Conservation (phyloP, 1,140 invertebrate genomes). For the Xylocopa sonorina region DNA sequence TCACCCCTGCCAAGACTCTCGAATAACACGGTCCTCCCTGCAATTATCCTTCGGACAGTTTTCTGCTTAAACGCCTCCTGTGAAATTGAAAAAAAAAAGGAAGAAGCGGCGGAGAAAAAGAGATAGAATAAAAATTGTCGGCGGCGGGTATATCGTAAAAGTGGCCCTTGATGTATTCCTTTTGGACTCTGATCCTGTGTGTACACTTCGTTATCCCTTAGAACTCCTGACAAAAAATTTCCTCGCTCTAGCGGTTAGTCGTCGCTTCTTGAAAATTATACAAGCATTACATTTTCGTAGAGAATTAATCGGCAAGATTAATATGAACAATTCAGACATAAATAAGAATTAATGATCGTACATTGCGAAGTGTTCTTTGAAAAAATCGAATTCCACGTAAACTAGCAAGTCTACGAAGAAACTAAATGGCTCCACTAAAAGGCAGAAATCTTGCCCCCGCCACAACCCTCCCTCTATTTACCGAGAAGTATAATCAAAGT, state of each 20-base stretch:
- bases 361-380: neutral
- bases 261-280: neutral
- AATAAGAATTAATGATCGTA: too few relatives aligned
- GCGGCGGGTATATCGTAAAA: conserved; percentile 7
- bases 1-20: conserved; percentile 39
- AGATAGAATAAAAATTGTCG: conserved; percentile 1
- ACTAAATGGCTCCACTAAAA: neutral
- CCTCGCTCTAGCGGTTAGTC: neutral
- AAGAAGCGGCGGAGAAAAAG: neutral
- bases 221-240: neutral
- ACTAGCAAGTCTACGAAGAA: too few relatives aligned
- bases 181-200: neutral
- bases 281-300: neutral
- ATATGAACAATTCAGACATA: neutral
- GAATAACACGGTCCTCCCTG: conserved; percentile 59
- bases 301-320: neutral
- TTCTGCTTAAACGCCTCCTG: conserved; percentile 73
- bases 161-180: neutral
- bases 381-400: neutral
- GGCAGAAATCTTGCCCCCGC: too few relatives aligned
- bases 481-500: neutral
- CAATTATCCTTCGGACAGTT: conserved; percentile 76
- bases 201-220: neutral
- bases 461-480: neutral
- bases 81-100: conserved; percentile 18